Base-by-base conservation (phyloP, 2,797 vertebrate genomes). In the Tenualosa ilisha region DNA sequence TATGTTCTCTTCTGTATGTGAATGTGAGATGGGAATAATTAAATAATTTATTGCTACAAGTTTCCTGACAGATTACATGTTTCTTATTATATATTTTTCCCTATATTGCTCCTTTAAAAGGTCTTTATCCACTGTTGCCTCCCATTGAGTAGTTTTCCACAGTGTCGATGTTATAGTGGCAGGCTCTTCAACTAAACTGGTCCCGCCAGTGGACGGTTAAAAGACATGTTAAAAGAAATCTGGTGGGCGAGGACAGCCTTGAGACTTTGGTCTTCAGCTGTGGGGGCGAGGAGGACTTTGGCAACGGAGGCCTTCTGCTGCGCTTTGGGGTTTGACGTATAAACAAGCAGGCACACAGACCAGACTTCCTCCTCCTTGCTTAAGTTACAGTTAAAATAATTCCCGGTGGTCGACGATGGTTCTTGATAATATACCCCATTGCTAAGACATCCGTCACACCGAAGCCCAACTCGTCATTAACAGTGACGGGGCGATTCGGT, bases 251-350 rank as follows among this genome's bases (percentile, higher is more conserved):
- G 26, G 26, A 12, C 0, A 2, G 13, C 11, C 63, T 68, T 1
- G 26, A 37, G 63, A 24, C 46, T 46, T 7, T 46, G 46, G 46
- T 1, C 6, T 46, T 46, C 2, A 3, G 46, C 46, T 68, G 63
- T 11, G n/a, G 24, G 63, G n/a, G 26, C 1, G 63, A 26, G 24
- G 63, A 59, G 56, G 56, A n/a, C 56, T 59, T n/a, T 75, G 68
- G 68, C 37, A 3, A 20, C 11, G 13, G 37, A 37, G 17, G 31
- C 15, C 5, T 12, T 75, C 68, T 17, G 63, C 26, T 63, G 63
- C 6, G 63, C 68, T 75, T 31, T 75, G 68, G 68, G 68, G 68
- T 75, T 75, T 75, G 37, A 9, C 68, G 12, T 40, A 40, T 75
- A 75, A 75, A 43, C 68, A 75, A 75, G 15, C 83, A 43, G 12